Percentiles rank a stretch among this genome's conserved stretches.
Evolutionary conservation across 2,888 invertebrate genomes (phyloP).

Genomic region (Acanthosepion esculentum): DNA sequence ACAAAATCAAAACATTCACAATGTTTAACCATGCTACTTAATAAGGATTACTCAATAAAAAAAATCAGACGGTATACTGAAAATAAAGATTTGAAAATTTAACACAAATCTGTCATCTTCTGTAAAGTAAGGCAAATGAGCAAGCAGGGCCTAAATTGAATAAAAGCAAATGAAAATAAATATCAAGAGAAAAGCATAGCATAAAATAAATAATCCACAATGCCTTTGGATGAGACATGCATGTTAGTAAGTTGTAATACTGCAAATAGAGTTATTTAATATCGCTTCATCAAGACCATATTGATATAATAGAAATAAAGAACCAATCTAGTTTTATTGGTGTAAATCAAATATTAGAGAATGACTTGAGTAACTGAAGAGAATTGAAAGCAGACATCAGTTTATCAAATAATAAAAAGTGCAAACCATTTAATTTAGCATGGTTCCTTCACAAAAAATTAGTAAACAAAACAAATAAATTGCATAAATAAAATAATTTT

Average conservation of each 20-base stretch:
- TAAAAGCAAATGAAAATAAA: background rate
- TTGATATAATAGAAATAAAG: background rate
- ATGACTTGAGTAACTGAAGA: background rate
- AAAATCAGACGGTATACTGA: background rate
- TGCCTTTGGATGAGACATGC: background rate
- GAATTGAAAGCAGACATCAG: background rate
- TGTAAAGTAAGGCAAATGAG: background rate
- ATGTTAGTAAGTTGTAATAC: background rate
- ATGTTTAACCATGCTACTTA: no score
- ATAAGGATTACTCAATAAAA: no score
- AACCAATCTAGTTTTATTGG: background rate
- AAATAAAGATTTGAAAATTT: background rate
- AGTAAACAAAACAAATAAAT: slow-evolving; percentile 19
- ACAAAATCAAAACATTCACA: no score
- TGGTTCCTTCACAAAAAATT: background rate
- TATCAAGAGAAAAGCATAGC: background rate
- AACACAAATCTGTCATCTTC: background rate
- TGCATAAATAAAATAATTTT: background rate
- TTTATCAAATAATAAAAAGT: background rate
- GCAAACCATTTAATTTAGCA: background rate
- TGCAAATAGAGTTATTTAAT: background rate
- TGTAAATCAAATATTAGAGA: background rate
- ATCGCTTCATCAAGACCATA: background rate
- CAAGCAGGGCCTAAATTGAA: background rate
- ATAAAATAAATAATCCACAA: background rate